Conservation (phyloP, 2,797 vertebrate species). For the Lacerta viridis region DNA sequence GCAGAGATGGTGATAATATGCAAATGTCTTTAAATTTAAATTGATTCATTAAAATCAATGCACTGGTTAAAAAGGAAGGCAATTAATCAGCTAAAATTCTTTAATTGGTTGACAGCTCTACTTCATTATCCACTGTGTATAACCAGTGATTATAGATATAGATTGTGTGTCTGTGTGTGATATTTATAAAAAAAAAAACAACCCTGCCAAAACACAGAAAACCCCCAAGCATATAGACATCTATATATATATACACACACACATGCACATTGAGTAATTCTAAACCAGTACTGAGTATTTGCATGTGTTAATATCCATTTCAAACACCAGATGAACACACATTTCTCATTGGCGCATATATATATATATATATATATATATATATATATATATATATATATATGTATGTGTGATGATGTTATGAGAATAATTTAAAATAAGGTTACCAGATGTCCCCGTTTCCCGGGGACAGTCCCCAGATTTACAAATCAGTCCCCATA, state of each 20-base stretch:
- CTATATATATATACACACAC: no score
- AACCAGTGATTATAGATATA: not conserved
- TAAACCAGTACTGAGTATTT: not conserved
- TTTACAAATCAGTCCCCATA: no score
- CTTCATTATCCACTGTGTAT: conserved; percentile 9
- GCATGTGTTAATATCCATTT: not conserved
- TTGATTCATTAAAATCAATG: conserved; percentile 27
- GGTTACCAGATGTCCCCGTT: no score
- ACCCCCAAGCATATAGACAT: no score
- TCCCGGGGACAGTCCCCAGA: no score
- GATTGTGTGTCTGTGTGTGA: no score
- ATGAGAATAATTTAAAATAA: no score
- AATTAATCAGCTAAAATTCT: conserved; percentile 33
- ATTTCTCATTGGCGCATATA: no score
- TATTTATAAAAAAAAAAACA: no score
- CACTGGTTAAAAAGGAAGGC: conserved; percentile 2
- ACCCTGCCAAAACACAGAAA: not conserved
- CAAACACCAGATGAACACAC: not conserved
- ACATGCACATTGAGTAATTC: not conserved
- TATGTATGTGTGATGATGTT: no score
- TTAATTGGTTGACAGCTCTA: conserved; percentile 8
- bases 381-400: no score
- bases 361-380: no score
- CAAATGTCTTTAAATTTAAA: conserved; percentile 26
- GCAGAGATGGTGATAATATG: not conserved